phyloP scores from a whole-genome alignment of 2,797 vertebrate species.

The Aphelocoma californica region DNA sequence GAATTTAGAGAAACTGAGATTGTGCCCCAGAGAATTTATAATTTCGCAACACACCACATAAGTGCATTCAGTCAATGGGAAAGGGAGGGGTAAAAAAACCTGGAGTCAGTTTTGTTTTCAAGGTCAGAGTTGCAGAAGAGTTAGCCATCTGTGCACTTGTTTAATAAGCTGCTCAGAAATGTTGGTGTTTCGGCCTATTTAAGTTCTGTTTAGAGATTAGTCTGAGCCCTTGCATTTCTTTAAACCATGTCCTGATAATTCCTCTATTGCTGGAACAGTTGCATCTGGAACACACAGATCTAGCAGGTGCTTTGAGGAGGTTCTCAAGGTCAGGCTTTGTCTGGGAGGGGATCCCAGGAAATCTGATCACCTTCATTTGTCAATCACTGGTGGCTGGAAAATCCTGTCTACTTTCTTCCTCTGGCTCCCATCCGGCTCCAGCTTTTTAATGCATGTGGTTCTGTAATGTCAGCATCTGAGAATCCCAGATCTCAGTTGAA shows the following conservation, averaged over 20 bases:
- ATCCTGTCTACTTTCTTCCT: neutral
- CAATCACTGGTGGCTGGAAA: neutral
- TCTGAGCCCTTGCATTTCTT: conserved; percentile 2
- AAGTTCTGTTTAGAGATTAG: conserved; percentile 26
- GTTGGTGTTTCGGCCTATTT: neutral
- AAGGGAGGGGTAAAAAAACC: neutral
- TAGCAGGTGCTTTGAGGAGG: neutral
- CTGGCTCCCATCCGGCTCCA: neutral
- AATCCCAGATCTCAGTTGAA: neutral
- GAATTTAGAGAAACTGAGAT: neutral
- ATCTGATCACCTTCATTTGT: neutral
- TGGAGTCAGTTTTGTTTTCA: neutral
- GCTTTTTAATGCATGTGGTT: neutral
- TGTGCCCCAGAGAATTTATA: neutral
- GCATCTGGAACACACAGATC: neutral
- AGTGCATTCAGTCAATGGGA: neutral
- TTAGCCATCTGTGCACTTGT: conserved; percentile 17
- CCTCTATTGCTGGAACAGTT: neutral
- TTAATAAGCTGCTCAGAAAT: conserved; percentile 13
- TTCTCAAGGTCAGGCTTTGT: conserved; percentile 34
- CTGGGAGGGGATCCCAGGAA: neutral
- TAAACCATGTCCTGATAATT: neutral
- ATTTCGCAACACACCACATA: neutral
- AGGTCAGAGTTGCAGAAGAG: conserved; percentile 1
- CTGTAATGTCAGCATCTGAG: neutral